These are phyloP conservation scores for Perithous albicinctus DNA, from an alignment of 2,888 invertebrate species.

Conservation along the genomic window DNA sequence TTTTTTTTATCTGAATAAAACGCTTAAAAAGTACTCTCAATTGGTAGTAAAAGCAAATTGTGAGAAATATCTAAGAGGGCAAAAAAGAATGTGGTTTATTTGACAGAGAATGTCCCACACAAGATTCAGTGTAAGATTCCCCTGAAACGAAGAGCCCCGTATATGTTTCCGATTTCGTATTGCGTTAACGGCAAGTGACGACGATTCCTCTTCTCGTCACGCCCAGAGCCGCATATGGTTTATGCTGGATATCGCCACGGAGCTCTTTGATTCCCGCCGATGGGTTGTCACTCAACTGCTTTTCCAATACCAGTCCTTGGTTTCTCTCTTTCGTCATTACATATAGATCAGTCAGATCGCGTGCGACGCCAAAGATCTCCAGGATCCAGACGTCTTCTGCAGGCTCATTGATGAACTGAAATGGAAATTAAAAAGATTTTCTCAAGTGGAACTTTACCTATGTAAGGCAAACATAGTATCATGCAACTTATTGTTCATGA, in stretches of 20 bases:
- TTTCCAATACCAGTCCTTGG: conserved; percentile 5
- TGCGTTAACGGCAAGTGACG: conserved; percentile 5
- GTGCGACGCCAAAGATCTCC: conserved; percentile 26
- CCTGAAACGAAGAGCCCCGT: not conserved
- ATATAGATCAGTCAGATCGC: conserved; percentile 66
- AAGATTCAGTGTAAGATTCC: not conserved
- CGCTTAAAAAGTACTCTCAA: too few species aligned
- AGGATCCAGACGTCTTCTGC: conserved; percentile 30
- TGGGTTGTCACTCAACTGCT: conserved; percentile 3
- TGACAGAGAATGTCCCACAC: not conserved
- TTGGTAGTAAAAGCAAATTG: too few species aligned
- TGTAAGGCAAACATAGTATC: too few species aligned
- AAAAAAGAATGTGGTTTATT: not conserved
- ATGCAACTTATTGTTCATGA: too few species aligned
- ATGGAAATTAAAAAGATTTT: conserved; percentile 12
- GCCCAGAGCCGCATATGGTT: conserved; percentile 4
- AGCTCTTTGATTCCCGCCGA: conserved; percentile 17
- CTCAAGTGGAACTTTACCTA: too few species aligned
- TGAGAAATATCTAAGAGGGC: too few species aligned
- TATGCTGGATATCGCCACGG: conserved; percentile 6
- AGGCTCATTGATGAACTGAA: not conserved
- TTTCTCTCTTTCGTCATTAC: conserved; percentile 58
- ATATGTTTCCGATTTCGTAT: not conserved
- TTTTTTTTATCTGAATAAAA: too few species aligned
- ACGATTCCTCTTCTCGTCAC: conserved; percentile 10